phyloP scores from a whole-genome alignment of 2,888 invertebrate genomes.

The Noctua fimbriata region DNA sequence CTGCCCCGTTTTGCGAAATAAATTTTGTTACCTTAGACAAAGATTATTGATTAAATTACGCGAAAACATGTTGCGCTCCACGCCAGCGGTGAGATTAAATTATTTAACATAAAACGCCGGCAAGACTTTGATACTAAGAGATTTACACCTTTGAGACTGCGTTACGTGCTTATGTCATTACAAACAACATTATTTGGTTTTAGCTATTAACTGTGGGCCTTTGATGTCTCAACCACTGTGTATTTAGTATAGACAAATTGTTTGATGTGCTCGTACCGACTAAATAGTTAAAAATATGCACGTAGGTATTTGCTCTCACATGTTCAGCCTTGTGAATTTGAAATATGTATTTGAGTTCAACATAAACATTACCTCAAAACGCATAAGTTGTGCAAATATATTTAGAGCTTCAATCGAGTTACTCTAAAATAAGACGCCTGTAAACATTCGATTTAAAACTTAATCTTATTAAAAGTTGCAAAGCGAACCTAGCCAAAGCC shows the following conservation, averaged over 20 bases:
- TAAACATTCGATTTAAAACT: conserved; percentile 61
- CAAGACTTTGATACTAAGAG: conserved; percentile 80
- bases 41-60: conserved; percentile 84
- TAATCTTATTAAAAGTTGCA: conserved; percentile 71
- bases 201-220: conserved; percentile 70
- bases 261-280: conserved; percentile 29
- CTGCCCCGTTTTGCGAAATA: conserved; percentile 66
- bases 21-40: conserved; percentile 76
- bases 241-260: conserved; percentile 46
- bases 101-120: conserved; percentile 82
- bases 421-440: conserved; percentile 6
- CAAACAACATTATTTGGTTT: conserved; percentile 73
- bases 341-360: conserved; percentile 10
- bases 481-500: conserved; percentile 73
- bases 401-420: conserved; percentile 14
- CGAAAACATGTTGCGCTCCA: conserved; percentile 80
- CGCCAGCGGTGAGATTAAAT: conserved; percentile 81
- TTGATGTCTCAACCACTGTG: conserved; percentile 70
- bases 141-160: conserved; percentile 77
- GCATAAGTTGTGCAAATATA: conserved; percentile 9
- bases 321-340: conserved; percentile 17
- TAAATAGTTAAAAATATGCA: conserved; percentile 33
- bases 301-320: conserved; percentile 19
- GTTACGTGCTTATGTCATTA: conserved; percentile 75
- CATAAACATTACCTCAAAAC: not conserved